These are phyloP conservation scores for Drosophila busckii DNA, from an alignment of 1,140 invertebrate species.

Conservation along the genomic window DNA sequence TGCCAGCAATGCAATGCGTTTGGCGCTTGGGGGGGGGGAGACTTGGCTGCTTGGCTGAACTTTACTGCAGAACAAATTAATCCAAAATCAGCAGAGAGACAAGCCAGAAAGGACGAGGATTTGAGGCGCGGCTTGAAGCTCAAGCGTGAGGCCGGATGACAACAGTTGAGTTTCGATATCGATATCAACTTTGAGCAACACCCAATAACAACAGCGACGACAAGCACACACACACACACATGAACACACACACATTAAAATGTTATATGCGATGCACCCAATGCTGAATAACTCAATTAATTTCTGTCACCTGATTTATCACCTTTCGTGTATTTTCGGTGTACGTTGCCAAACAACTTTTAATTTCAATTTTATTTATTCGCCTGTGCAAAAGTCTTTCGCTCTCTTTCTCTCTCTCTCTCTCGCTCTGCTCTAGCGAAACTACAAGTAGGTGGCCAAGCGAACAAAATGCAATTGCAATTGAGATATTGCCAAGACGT, in stretches of 20 bases:
- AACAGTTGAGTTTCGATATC: conserved; percentile 34
- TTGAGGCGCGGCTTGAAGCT: conserved; percentile 51
- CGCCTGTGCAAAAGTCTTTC: too few relatives aligned
- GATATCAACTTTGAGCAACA: conserved; percentile 27
- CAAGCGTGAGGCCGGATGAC: conserved; percentile 46
- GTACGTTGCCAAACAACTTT: conserved; percentile 54
- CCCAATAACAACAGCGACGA: conserved; percentile 70
- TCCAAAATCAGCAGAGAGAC: conserved; percentile 70
- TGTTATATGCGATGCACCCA: conserved; percentile 45
- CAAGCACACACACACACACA: conserved; percentile 48
- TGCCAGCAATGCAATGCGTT: conserved; percentile 48
- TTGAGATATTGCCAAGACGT: conserved; percentile 54
- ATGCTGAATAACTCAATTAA: conserved; percentile 78
- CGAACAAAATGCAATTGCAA: conserved; percentile 35
- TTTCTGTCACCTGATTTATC: conserved; percentile 79
- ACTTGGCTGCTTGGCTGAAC: conserved; percentile 55
- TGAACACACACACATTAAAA: conserved; percentile 30
- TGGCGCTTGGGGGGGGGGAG: conserved; percentile 5
- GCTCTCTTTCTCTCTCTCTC: conserved; percentile 59
- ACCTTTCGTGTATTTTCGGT: conserved; percentile 62
- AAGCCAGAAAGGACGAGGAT: conserved; percentile 29
- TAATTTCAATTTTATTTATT: conserved; percentile 78
- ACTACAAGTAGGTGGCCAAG: conserved; percentile 53
- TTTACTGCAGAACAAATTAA: conserved; percentile 73
- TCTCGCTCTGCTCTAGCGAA: conserved; percentile 11